Evolutionary conservation across 2,113 vertebrate species (phyloP).

Genomic region (Ovis canadensis): DNA sequence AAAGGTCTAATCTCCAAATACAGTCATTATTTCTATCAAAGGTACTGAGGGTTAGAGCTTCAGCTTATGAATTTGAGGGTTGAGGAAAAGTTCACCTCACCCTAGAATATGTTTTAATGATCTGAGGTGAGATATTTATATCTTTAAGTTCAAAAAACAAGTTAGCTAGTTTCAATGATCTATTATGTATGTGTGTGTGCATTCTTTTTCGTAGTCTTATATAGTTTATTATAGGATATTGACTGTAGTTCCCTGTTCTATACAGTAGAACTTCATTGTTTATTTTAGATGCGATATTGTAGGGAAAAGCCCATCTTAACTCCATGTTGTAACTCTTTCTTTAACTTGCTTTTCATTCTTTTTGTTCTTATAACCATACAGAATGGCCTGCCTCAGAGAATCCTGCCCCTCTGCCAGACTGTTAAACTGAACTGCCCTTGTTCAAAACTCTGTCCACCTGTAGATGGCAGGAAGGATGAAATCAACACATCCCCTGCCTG

Average conservation of each 20-base stretch:
- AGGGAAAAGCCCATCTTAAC: not conserved
- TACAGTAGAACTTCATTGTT: not conserved
- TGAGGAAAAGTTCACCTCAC: not conserved
- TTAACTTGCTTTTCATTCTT: not conserved
- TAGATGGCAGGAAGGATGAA: not conserved
- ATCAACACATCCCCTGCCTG: not conserved
- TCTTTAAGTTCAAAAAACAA: not conserved
- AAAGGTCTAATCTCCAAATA: not conserved
- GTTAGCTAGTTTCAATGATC: not conserved
- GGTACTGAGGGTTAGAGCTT: not conserved
- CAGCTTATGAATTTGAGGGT: not conserved
- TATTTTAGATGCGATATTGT: not conserved
- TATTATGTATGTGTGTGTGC: not conserved
- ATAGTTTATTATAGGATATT: not conserved
- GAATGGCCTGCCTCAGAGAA: not conserved
- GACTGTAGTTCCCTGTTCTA: not conserved
- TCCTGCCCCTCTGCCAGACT: not conserved
- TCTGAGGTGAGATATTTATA: not conserved
- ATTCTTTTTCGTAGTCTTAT: not conserved
- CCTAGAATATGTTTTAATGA: not conserved
- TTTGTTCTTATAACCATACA: not conserved
- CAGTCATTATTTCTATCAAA: not conserved
- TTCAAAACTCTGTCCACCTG: not conserved
- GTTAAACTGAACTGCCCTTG: not conserved
- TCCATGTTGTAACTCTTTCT: not conserved